A percentile compares a stretch with the other conserved stretches of the same genome.
Conservation (phyloP, 2,888 invertebrate genomes). For the Linnaemya vulpina region DNA sequence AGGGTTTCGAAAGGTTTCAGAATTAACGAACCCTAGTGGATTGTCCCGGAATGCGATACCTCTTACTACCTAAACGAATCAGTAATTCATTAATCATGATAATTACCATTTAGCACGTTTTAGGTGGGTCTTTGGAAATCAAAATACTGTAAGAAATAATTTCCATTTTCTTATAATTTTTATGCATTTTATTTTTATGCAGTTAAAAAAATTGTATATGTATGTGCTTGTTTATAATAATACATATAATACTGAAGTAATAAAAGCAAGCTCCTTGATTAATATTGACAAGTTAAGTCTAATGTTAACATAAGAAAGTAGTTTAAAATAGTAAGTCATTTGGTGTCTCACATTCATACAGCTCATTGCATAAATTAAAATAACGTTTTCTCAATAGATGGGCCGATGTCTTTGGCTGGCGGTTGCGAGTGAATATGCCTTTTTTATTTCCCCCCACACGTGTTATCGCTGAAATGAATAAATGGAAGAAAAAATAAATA, state of each 20-base stretch:
- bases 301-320: constrained; percentile 61
- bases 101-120: no score
- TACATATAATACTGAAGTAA: not conserved
- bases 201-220: constrained; percentile 2
- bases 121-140: not conserved
- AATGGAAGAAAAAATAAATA: not conserved
- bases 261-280: constrained; percentile 23
- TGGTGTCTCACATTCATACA: constrained; percentile 85
- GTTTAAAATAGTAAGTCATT: constrained; percentile 85
- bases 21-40: no score
- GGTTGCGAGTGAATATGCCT: constrained; percentile 93
- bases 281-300: not conserved
- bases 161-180: not conserved
- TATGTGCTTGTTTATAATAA: constrained; percentile 4
- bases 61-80: no score
- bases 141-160: not conserved
- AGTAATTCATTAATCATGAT: no score
- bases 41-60: no score
- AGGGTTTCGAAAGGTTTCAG: no score
- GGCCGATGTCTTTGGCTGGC: constrained; percentile 95
- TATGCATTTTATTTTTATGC: not conserved
- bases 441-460: constrained; percentile 94
- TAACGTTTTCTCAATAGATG: constrained; percentile 91
- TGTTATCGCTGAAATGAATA: constrained; percentile 85
- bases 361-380: constrained; percentile 85